Base-by-base conservation (phyloP, 2,888 invertebrate species). In the Iselma pallidipennis region DNA sequence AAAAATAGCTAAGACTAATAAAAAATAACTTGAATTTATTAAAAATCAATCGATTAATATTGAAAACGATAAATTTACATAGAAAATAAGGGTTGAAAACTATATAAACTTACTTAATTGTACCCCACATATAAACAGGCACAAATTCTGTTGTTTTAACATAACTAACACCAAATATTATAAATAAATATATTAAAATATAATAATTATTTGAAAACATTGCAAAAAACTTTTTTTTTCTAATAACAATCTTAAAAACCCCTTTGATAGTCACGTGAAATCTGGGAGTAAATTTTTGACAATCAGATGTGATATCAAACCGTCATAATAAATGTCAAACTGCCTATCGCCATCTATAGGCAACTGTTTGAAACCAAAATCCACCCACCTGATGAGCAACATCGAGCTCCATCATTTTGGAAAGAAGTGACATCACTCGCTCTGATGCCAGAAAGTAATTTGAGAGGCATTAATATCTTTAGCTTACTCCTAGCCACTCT, bases 71-170 rank as follows among this genome's bases (percentile, higher is more conserved):
- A 19, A 29, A 14, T 37, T 45, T 19, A 14, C 25, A 26, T 31
- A n/a, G 6, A n/a, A n/a, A n/a, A 26, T 62, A 71, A 69, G 71
- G 70, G 70, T 71, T 70, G 70, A 62, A 63, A 70, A 63, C 58
- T 60, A 61, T 55, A 53, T 55, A 51, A 62, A 76, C 77, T 77
- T 77, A 80, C 80, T 76, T 76, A 65, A 71, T 65, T 49, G 76
- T 76, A 65, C 77, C 79, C 80, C 80, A 80, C 71, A 80, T 77
- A 73, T 71, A 80, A 59, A 80, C 79, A 57, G 81, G 81, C 54
- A 81, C 79, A 71, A 75, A 78, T 74, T 81, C 80, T 52, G 76
- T 71, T 62, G 63, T 68, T 60, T 67, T 57, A 19, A 63, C 68
- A 55, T 66, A 66, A 69, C 59, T 63, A 48, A 48, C n/a, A 16